Evolutionary conservation across 2,888 invertebrate species (phyloP), one percentile per base, ranked within the genome.

Genomic region (Brenthis hecate): DNA sequence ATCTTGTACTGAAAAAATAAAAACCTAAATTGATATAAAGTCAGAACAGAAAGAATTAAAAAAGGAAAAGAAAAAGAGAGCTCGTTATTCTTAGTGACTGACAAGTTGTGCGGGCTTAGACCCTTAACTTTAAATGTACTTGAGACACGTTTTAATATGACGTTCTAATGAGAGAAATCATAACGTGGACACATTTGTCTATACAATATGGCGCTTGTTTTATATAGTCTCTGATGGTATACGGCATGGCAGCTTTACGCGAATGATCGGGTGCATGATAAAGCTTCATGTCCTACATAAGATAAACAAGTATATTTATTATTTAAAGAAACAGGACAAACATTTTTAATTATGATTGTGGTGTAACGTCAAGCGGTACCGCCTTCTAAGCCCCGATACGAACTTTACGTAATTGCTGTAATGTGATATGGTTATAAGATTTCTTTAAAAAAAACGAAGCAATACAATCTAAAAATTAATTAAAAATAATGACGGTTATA

Each of bases 81-180:
- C 71, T 73, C 71, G 69, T 73, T 73, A 71, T 69, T 51, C 69
- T 67, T 62, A 69, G 69, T 47, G 62, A 50, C 62, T 55, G 56
- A 60, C 58, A 55, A 65, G 61, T 51, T 60, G 58, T 60, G 51
- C 50, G 61, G 63, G 68, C 62, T 58, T 48, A 54, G 67, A 51
- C 43, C 56, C 54, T 57, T 58, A 48, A 55, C 63, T 58, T 66
- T 70, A 66, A 66, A 58, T 66, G 50, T 60, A 67, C 70, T 70
- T 51, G 70, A 70, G 63, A 50, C 55, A 60, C 43, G 57, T 67
- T 63, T 68, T 54, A 53, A 68, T 65, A 62, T 53, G 65, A 61
- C 62, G 62, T 32, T 51, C n/a, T 69, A 69, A 69, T 64, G 70
- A 70, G 70, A 60, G 63, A 58, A 57, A 62, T 58, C 63, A 53